Base-by-base conservation (phyloP, 2,113 vertebrate species). In the Callopanchax toddi region DNA sequence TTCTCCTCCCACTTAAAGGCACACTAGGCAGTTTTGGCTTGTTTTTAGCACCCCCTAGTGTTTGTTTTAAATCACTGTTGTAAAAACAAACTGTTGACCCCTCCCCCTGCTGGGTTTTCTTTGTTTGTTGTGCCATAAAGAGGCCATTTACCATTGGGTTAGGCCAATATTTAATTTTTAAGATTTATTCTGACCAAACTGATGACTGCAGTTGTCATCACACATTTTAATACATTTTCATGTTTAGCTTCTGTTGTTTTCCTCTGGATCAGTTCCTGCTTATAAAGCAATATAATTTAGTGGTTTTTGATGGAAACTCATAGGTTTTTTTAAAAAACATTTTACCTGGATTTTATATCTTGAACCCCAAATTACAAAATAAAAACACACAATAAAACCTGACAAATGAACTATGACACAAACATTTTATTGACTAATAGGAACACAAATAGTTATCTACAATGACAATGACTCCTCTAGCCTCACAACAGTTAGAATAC, bases 401-500 rank as follows among this genome's bases (percentile, higher is more conserved):
- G 74, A 71, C 49, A 32, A n/a, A 36, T 72, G 68, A 73, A 85
- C 74, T 76, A 52, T 61, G 82, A 85, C 79, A 86, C 75, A 71
- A 83, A 86, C 71, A 77, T 69, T 75, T 68, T 59, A 81, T 74
- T 75, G 70, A 84, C 73, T 67, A 60, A 71, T 72, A 65, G 71
- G 58, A 81, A 82, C 76, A 84, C 74, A 88, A 82, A 56, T 61
- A 76, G 43, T 73, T 83, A 73, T 80, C 68, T 84, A 87, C 84
- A 87, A 69, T 84, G 78, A 86, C 68, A 45, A 70, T 81, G 86
- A 44, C 59, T 70, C 82, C 71, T 79, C 52, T 32, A 88, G 86
- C 84, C 79, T 84, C 70, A 90, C 84, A 85, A 88, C 81, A 84
- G 78, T 81, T 86, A 74, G 51, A 81, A 84, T 77, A 88, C 68